Percentiles rank a stretch among this genome's conserved stretches.
Evolutionary conservation across 2,113 vertebrate species (phyloP).

Genomic region (Ranitomeya variabilis): DNA sequence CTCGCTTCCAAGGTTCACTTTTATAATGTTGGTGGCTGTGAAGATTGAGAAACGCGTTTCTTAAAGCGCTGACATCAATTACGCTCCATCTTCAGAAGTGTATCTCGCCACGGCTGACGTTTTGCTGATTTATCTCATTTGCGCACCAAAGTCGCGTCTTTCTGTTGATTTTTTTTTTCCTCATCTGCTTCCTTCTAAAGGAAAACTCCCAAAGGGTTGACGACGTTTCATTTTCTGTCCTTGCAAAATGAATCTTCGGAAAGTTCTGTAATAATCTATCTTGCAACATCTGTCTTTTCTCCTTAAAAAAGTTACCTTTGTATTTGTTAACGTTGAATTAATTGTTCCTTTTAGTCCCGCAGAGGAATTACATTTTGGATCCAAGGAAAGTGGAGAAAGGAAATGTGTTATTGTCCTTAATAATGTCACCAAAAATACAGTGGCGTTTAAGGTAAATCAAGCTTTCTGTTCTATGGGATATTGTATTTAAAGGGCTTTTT

Average conservation of each 20-base stretch:
- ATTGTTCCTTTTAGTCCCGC: slow-evolving; percentile 80
- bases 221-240: slow-evolving; percentile 45
- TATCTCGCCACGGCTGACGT: background rate
- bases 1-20: background rate
- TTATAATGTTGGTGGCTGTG: background rate
- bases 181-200: slow-evolving; percentile 10
- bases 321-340: background rate
- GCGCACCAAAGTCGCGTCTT: slow-evolving; percentile 6
- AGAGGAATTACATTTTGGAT: slow-evolving; percentile 93
- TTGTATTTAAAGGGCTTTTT: background rate
- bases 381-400: slow-evolving; percentile 86
- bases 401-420: slow-evolving; percentile 91
- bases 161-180: slow-evolving; percentile 11
- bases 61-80: slow-evolving; percentile 42
- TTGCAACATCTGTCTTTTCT: slow-evolving; percentile 5
- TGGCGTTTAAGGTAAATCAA: slow-evolving; percentile 90
- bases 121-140: slow-evolving; percentile 40
- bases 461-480: background rate
- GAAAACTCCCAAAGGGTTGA: slow-evolving; percentile 1
- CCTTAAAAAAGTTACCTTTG: slow-evolving; percentile 46
- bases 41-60: slow-evolving; percentile 11
- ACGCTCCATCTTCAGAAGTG: slow-evolving; percentile 8
- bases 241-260: background rate
- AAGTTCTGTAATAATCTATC: slow-evolving; percentile 38
- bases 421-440: slow-evolving; percentile 92